Evolutionary conservation across 2,888 invertebrate genomes (phyloP), one percentile per base, ranked within the genome.

Genomic region (Caenorhabditis afra): DNA sequence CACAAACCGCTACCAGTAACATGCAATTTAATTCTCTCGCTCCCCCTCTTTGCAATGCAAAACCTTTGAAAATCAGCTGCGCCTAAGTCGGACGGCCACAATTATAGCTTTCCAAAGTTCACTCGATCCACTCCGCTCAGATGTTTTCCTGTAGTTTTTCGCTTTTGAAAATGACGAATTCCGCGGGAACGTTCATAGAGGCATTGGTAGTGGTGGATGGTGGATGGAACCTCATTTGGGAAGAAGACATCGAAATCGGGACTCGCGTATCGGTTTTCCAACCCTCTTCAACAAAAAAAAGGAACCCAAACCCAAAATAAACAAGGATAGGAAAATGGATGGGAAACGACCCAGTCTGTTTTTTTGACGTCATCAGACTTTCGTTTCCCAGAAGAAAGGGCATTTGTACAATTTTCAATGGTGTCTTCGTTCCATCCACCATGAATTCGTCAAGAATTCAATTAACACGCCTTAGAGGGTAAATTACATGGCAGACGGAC

Each of bases 401-500:
- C 45, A 35, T 55, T 57, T 41, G 14, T 29, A 29, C 3, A 29
- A 3, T 29, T n/a, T n/a, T n/a, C n/a, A 29, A 5, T 29, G 29
- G 29, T 29, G 7, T 29, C 29, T 3, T 29, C 29, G 29, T 44
- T 39, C 39, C 49, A 35, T 45, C 57, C 23, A 12, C 16, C 39
- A 66, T 67, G 67, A 67, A 58, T 68, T 68, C 29, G 59, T 68
- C 50, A 44, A 50, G 59, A 68, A 59, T 68, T 41, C 50, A 59
- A 68, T 59, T 68, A 59, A 39, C 65, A 44, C 22, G 20, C 29
- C 49, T 37, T 14, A 57, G 8, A 35, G 22, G n/a, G n/a, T n/a
- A n/a, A n/a, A n/a, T n/a, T n/a, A n/a, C n/a, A 29, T 29, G 29
- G 3, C 29, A 29, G 29, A 29, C 29, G 7, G 7, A 29, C 29